Base-by-base conservation (phyloP, 2,888 invertebrate species). In the Acleris holmiana region DNA sequence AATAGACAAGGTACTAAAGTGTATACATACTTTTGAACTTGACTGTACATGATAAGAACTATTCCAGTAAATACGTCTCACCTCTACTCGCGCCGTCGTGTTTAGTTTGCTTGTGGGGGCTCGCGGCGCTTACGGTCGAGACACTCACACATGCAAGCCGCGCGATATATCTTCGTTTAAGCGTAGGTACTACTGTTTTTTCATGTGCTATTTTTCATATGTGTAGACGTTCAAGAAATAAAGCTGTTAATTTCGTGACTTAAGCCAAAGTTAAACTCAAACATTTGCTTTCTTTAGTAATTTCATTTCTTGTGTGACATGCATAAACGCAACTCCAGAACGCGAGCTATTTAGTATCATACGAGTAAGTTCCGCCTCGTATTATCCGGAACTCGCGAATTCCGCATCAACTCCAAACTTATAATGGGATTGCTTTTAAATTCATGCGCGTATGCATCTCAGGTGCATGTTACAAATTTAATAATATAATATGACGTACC, bases 361-460 rank as follows among this genome's bases (percentile, higher is more conserved):
- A 54, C 18, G 17, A 58, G 17, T 13, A 44, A 56, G 55, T 56
- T 35, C 35, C 35, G 35, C 10, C 35, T 35, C 35, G 35, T 13
- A 55, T 50, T 56, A 29, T 67, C 71, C 76, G 82, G 76, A 76
- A 82, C 82, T 80, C 75, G 75, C 48, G 77, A 83, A 84, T 84
- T 83, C 79, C 82, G 78, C 77, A 73, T 67, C 64, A 76, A 80
- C 82, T 78, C 69, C 69, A 71, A 88, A 89, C 84, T 89, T 88
- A 82, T 88, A 89, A 90, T 90, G 85, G 85, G 87, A 88, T 88
- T 86, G 84, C 85, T 88, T 87, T 83, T 76, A 79, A 87, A 88
- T 88, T 87, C 84, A 86, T 82, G 79, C 71, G 46, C 19, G 15
- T 4, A 48, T 47, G 61, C 25, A 44, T 47, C 18, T 18, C 49